phyloP scores from a whole-genome alignment of 2,888 invertebrate genomes.

The Microctonus hyperodae region DNA sequence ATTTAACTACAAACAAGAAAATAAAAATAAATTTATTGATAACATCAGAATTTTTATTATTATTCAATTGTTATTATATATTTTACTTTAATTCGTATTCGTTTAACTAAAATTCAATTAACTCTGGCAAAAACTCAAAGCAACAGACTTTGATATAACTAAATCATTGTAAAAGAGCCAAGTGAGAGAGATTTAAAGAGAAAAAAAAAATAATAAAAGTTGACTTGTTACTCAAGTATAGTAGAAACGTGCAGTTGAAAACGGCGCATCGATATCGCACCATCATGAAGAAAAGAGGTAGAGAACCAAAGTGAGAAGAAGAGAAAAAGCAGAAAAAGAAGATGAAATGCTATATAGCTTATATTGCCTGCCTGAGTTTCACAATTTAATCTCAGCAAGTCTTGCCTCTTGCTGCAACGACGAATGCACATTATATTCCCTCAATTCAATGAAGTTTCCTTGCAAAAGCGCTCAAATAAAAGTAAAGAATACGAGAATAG shows the following conservation, averaged over 20 bases:
- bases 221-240: background rate
- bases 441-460: slow-evolving; percentile 30
- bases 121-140: background rate
- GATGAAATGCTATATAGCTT: background rate
- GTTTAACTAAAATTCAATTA: slow-evolving; percentile 8
- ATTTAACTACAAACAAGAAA: no score
- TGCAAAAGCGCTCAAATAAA: slow-evolving; percentile 12
- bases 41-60: background rate
- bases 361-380: slow-evolving; percentile 20
- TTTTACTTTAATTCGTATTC: background rate
- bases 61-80: background rate
- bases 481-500: background rate
- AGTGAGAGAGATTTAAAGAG: background rate
- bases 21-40: background rate
- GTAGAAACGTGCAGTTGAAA: background rate
- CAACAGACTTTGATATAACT: background rate
- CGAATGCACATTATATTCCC: slow-evolving; percentile 31
- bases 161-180: background rate
- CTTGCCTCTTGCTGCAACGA: slow-evolving; percentile 16
- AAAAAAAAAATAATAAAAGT: background rate
- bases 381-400: slow-evolving; percentile 31
- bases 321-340: slow-evolving; percentile 7
- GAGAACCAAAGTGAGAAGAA: background rate
- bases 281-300: background rate
- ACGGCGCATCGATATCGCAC: slow-evolving; percentile 15